Conservation (phyloP, 2,888 invertebrate genomes). For the Tyria jacobaeae region DNA sequence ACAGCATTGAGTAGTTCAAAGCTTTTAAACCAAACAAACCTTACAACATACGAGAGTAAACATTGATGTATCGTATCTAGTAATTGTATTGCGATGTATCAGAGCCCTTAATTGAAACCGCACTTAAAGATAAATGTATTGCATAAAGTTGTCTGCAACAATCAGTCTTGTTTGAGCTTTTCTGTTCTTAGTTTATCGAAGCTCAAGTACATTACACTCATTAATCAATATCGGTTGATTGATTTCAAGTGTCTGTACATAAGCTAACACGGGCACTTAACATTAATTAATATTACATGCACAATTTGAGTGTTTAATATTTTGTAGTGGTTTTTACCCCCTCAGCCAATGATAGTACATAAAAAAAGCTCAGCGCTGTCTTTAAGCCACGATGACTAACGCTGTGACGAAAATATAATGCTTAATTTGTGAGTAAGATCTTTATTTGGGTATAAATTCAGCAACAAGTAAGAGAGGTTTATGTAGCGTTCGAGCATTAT, state of each 20-base stretch:
- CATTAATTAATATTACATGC: constrained; percentile 42
- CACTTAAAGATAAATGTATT: constrained; percentile 16
- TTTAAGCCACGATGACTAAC: constrained; percentile 31
- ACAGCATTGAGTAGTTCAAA: constrained; percentile 47
- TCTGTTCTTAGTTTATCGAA: constrained; percentile 36
- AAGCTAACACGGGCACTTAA: constrained; percentile 38
- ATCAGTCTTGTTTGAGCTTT: constrained; percentile 25
- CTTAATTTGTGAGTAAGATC: constrained; percentile 28
- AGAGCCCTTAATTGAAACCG: constrained; percentile 20
- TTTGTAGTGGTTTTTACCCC: constrained; percentile 11
- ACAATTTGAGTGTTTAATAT: constrained; percentile 26
- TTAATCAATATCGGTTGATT: constrained; percentile 66
- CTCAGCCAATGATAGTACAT: no score
- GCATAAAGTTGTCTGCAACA: constrained; percentile 5
- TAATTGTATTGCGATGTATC: constrained; percentile 20
- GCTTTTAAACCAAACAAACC: constrained; percentile 25
- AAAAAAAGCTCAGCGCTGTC: no score
- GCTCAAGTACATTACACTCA: constrained; percentile 58
- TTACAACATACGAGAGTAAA: constrained; percentile 31
- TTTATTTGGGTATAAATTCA: constrained; percentile 41
- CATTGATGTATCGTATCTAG: constrained; percentile 24
- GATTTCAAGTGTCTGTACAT: constrained; percentile 70
- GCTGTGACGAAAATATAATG: constrained; percentile 25
- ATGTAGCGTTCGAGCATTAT: constrained; percentile 54
- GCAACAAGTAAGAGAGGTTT: constrained; percentile 53